Evolutionary conservation across 2,113 vertebrate genomes (phyloP), one percentile per base, ranked within the genome.

Genomic region (Bothrops jararaca): DNA sequence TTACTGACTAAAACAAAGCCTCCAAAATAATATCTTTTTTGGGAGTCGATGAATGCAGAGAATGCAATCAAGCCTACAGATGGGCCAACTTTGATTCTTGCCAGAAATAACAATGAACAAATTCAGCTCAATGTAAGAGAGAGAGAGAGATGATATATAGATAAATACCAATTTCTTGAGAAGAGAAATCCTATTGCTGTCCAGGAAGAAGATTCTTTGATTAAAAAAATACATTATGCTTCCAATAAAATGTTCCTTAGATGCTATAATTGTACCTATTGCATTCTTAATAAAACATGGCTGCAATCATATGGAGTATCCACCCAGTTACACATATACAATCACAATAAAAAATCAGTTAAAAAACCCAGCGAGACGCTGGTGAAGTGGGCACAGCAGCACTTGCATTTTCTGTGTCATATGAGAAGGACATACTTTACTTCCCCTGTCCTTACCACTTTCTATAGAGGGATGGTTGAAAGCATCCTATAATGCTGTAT

Each of bases 151-250:
- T 34, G 15, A 80, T 80, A 80, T 80, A 39, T 39, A 86, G 42
- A 94, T 92, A 0, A 60, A 42, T 80, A 89, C 0, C 90, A 8
- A 12, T 90, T 8, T 90, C 90, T 20, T 74, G 80, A 58, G 34
- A 48, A 85, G 22, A 89, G 39, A 85, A 93, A 91, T 57, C 48
- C 52, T 13, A 2, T 57, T 93, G 94, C 22, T 85, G 86, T 92
- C 86, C 26, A 26, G n/a, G 39, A 85, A 52, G 91, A 42, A 90
- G 54, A 2, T 0, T 91, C 39, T 90, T 3, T 4, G 26, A 2
- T 2, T 94, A 48, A 92, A 64, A 50, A 93, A 58, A 8, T 86
- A 87, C 0, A 57, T 5, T 26, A 15, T 91, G 86, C 6, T 50
- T 90, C 24, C 26, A 57, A 85, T 80, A 80, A 39, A 22, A 80